Base-by-base conservation (phyloP, 2,888 invertebrate species). In the Ormyrus pomaceus region DNA sequence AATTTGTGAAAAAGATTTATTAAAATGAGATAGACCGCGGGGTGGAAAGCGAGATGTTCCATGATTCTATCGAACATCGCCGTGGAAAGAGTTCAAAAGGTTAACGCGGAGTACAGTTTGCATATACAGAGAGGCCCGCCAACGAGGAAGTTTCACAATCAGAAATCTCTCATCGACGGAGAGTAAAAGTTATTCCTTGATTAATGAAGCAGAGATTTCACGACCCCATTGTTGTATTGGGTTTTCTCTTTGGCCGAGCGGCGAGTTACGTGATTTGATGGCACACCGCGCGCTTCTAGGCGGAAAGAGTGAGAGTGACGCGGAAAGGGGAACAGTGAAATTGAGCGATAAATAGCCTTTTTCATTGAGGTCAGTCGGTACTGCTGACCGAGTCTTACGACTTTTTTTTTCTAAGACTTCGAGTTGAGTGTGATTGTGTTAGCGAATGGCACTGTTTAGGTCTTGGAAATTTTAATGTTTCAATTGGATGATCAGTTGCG, bases 201-300 rank as follows among this genome's bases (percentile, higher is more conserved):
- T 82, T 82, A 79, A 82, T 69, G 82, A 77, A 72, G 58, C 69
- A 34, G 19, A 76, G 45, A 79, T 76, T 79, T 81, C 59, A 73
- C 75, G 79, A 75, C 50, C 61, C 73, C 65, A 82, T 79, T 82
- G 82, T 82, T 81, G 55, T 62, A 11, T 19, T 19, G 19, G 53
- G 34, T 78, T 74, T 74, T 69, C 72, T 70, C 65, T 68, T 19
- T 19, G 11, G 58, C 3, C 50, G 59, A 46, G n/a, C n/a, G 10
- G 6, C 19, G 19, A 45, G 68, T 78, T 81, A 72, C 75, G 75
- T 68, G 81, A 78, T 76, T 72, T 34, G 70, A 66, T 61, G 51
- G 50, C 48, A 34, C 65, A 10, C 19, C n/a, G 8, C 13, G 19
- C n/a, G n/a, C n/a, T 34, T 66, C 50, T 68, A 48, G 13, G 68